Percentiles rank a stretch among this genome's conserved stretches.
Conservation (phyloP, 2,888 invertebrate genomes). For the Amphimallon solstitiale region DNA sequence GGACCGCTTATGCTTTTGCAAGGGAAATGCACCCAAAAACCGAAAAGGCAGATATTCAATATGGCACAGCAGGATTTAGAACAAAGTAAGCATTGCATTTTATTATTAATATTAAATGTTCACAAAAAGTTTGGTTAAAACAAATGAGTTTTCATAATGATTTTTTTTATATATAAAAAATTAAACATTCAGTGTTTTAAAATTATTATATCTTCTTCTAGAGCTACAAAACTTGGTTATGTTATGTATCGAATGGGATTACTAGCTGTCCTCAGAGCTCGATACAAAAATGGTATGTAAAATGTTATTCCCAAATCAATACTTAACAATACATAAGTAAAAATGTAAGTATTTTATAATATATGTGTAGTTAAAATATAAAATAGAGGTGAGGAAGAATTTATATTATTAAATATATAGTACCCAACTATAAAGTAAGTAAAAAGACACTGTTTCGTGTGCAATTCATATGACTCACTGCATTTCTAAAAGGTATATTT, state of each 20-base stretch:
- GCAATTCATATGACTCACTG: too few species aligned
- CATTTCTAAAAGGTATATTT: too few species aligned
- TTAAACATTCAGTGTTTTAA: not conserved
- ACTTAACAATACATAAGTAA: too few species aligned
- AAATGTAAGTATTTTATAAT: too few species aligned
- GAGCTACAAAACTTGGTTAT: slow-evolving; percentile 86
- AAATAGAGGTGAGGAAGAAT: too few species aligned
- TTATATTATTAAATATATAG: too few species aligned
- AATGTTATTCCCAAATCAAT: not conserved
- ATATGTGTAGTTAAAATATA: too few species aligned
- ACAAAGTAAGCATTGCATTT: slow-evolving; percentile 71
- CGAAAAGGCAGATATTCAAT: slow-evolving; percentile 74
- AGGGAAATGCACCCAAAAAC: slow-evolving; percentile 81
- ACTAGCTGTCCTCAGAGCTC: slow-evolving; percentile 88
- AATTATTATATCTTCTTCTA: slow-evolving; percentile 62
- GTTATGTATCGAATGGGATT: slow-evolving; percentile 96
- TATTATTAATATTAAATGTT: not conserved
- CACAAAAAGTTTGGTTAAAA: slow-evolving; percentile 35
- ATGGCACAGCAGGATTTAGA: slow-evolving; percentile 89
- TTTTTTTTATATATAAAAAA: not conserved
- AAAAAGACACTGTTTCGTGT: too few species aligned
- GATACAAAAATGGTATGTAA: slow-evolving; percentile 76
- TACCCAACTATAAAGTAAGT: too few species aligned
- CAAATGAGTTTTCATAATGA: slow-evolving; percentile 5
- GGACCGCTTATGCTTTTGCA: slow-evolving; percentile 80